Conservation (phyloP, 2,797 vertebrate species). For the Potorous gilbertii region DNA sequence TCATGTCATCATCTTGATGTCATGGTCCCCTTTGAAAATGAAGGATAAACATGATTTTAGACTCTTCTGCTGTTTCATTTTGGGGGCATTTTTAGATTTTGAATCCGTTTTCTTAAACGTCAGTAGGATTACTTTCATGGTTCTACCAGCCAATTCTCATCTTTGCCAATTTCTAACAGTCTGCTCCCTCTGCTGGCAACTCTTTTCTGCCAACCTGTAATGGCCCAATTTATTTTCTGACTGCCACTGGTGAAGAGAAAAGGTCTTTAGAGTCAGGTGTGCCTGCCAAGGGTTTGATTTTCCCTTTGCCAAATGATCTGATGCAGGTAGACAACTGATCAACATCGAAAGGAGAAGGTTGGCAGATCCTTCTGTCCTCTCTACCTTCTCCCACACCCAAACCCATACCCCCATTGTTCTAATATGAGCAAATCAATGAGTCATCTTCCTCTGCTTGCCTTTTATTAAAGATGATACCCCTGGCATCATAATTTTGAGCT, state of each 20-base stretch:
- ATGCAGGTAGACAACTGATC: constrained; percentile 11
- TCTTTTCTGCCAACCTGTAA: constrained; percentile 6
- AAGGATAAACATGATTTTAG: not conserved
- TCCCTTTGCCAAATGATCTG: not conserved
- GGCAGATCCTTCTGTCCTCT: constrained; percentile 14
- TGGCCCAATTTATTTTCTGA: constrained; percentile 16
- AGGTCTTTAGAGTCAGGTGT: constrained; percentile 11
- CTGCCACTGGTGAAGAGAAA: constrained; percentile 23
- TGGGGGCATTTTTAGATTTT: not conserved
- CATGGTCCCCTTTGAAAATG: too few species aligned
- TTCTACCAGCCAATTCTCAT: not conserved
- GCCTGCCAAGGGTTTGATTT: not conserved
- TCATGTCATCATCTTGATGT: too few species aligned
- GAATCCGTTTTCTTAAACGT: not conserved
- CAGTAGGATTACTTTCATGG: not conserved
- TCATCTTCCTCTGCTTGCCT: not conserved
- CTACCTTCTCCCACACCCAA: not conserved
- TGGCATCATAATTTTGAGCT: not conserved
- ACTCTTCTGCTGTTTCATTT: not conserved
- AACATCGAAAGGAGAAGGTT: not conserved
- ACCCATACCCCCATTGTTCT: not conserved
- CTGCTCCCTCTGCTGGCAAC: constrained; percentile 4
- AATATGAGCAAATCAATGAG: not conserved
- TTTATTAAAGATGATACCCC: not conserved
- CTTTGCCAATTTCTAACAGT: constrained; percentile 11